Percentiles rank a stretch among this genome's conserved stretches.
phyloP scores from a whole-genome alignment of 2,797 vertebrate species.

The Pygocentrus nattereri region DNA sequence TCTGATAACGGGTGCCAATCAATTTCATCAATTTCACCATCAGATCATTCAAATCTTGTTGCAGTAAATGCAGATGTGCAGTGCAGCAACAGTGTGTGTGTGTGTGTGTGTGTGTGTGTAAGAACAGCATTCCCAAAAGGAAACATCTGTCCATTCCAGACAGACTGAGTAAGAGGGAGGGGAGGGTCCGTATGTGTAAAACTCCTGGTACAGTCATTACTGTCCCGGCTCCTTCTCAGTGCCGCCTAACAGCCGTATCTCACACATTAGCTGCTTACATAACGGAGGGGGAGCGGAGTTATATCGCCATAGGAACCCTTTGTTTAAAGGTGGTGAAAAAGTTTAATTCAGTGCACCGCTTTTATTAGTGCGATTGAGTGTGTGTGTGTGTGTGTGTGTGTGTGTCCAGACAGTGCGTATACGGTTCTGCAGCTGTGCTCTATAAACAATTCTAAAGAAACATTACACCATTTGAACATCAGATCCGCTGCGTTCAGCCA shows the following conservation, averaged over 20 bases:
- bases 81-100: neutral
- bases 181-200: slow-evolving; percentile 53
- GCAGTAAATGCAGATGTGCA: neutral
- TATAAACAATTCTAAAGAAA: slow-evolving; percentile 43
- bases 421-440: slow-evolving; percentile 25
- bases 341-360: neutral
- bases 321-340: slow-evolving; percentile 17
- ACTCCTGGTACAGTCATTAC: slow-evolving; percentile 78
- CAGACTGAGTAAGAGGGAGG: slow-evolving; percentile 81
- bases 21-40: no score
- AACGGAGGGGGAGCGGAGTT: slow-evolving; percentile 16
- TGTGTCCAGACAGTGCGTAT: neutral
- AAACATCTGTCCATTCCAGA: slow-evolving; percentile 92
- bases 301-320: neutral
- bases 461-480: slow-evolving; percentile 28
- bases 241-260: slow-evolving; percentile 40
- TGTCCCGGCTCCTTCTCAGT: slow-evolving; percentile 54
- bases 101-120: slow-evolving; percentile 21
- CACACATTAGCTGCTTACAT: slow-evolving; percentile 50
- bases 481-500: slow-evolving; percentile 6
- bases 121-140: slow-evolving; percentile 71
- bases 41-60: no score
- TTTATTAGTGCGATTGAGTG: neutral
- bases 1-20: no score
- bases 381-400: slow-evolving; percentile 25